Base-by-base conservation (phyloP, 2,888 invertebrate genomes). In the Synanthedon vespiformis region DNA sequence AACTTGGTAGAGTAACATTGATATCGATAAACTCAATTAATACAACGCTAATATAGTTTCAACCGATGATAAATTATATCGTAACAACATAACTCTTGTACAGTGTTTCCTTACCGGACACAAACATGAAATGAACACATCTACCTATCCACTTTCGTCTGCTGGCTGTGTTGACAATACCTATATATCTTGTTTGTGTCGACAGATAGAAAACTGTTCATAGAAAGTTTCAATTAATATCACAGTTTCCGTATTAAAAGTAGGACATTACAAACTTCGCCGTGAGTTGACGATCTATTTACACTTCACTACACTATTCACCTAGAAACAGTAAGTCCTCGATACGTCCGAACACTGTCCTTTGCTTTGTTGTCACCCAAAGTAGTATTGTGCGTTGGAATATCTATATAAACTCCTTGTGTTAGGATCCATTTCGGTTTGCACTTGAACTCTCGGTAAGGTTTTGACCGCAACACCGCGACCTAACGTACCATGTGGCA, bases 351-450 rank as follows among this genome's bases (percentile, higher is more conserved):
- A 72, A 69, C 87, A 83, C 70, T 88, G 82, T 67, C 75, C 80
- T 70, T 80, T 82, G 59, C 89, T 88, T 74, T 90, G 88, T 68
- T 89, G 92, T 93, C 93, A 94, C 90, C 93, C 93, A 72, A 93
- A 93, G 74, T 93, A 93, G 74, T 92, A 92, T 67, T 91, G 91
- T 50, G 89, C 90, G 69, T 90, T 91, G 59, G 90, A 89, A 74
- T 89, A 89, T 68, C 90, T 84, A 79, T 90, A 90, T 65, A 92
- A 80, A 79, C 90, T 91, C 68, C 92, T 83, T 0, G 92, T 89
- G 69, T 78, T 87, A 64, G 86, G 87, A 68, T 88, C 88, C 51
- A 80, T 80, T 71, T 90, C 89, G 22, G 77, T 65, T 63, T 88
- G 88, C 63, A 85, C 72, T 66, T 82, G 88, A 55, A 80, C 80